Base-by-base conservation (phyloP, 2,888 invertebrate genomes). In the Eustalomyia histrio region DNA sequence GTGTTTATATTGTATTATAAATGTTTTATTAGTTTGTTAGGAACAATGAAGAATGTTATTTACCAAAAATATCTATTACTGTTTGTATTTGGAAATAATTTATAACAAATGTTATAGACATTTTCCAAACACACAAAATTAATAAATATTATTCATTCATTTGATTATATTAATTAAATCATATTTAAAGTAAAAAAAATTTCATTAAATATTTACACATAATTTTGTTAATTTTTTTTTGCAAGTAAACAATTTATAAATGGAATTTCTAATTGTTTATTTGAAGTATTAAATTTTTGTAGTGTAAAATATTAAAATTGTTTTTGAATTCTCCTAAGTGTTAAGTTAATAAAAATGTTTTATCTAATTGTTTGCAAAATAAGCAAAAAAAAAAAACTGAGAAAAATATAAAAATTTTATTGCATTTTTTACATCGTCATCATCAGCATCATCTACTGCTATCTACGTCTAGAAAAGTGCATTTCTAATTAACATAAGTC, bases 271-370 rank as follows among this genome's bases (percentile, higher is more conserved):
- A 16, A 29, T 21, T 12, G 7, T 39, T 39, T 2, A 47, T 17
- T 18, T 21, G 16, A 21, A 24, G 47, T 39, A 18, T 8, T 18
- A 52, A 50, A 24, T 50, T 24, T 14, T 3, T 18, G 43, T 9
- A n/a, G n/a, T 50, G 33, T 16, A 18, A 1, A 39, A 24, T 53
- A 50, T 55, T 58, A 12, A 63, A 58, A 71, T 52, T 71, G 58
- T 71, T 52, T 64, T 52, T 29, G 55, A 71, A 52, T 65, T 16
- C 39, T 21, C 21, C 33, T 21, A 76, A 69, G 75, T 80, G 75
- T 71, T 65, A 47, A 75, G 72, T 57, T 65, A 80, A 80, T 58
- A 75, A 63, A 61, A 52, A 39, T 29, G 57, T 71, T 57, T 57
- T 33, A 21, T 39, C 17, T 76, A 76, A 64, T 57, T 47, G 43